Evolutionary conservation across 1,140 invertebrate genomes (phyloP), one percentile per base, ranked within the genome.

Genomic region (Popillia japonica): DNA sequence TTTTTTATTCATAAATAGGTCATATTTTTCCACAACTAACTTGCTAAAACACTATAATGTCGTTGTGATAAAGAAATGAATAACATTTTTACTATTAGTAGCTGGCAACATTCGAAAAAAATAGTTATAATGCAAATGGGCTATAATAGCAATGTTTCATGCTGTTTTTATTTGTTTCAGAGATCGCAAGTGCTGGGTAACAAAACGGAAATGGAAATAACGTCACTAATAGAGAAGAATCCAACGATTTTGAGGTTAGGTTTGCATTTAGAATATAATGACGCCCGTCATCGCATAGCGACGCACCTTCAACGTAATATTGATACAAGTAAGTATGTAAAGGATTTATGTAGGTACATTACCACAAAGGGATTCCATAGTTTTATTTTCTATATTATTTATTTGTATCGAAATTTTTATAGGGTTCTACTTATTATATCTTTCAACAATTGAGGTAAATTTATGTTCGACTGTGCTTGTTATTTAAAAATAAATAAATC

Each of bases 141-240:
- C 27, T 34, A 34, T 1, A 34, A 4, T 4, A 4, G 11, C n/a
- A 55, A n/a, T n/a, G n/a, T n/a, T 6, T 55, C 14, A 17, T 17
- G 4, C 2, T 72, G n/a, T 22, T 55, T 55, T n/a, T 40, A 0
- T 79, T 76, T 80, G 10, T 87, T 87, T 1, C 87, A 99, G 96
- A 94, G 97, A 90, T 96, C 96, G 83, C 92, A 95, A 89, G 93
- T 98, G 78, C 90, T 99, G 82, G 97, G 98, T 82, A 98, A 98
- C 88, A 98, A 98, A 90, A 96, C 96, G 81, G 98, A 99, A 91
- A 99, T 98, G 96, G 96, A 98, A 90, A 96, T 99, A 81, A 97
- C 96, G 64, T 92, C 95, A 84, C 88, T 98, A 81, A 92, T 99
- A 78, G 96, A 97, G 87, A 94, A 97, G 86, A 99, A 99, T 89